Evolutionary conservation across 1,140 invertebrate species (phyloP).

Genomic region (Globodera rostochiensis): DNA sequence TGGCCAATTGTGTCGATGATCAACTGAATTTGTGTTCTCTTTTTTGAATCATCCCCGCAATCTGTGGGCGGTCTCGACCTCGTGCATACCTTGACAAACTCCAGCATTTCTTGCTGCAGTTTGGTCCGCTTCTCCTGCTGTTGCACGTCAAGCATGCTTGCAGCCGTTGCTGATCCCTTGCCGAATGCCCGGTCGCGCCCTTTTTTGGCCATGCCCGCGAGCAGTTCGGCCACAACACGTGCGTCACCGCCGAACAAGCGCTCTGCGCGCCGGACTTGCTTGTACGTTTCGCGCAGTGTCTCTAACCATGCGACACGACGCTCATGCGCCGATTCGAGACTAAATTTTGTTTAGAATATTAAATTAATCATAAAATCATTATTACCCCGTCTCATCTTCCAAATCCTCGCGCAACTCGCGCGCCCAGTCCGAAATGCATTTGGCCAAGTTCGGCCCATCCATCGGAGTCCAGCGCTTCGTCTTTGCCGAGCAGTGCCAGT

Average conservation of each 20-base stretch:
- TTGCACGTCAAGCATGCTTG: not conserved
- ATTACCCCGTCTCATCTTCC: slow-evolving; percentile 16
- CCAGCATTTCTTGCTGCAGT: not conserved
- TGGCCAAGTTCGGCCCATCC: slow-evolving; percentile 19
- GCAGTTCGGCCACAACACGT: not conserved
- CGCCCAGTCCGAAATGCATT: slow-evolving; percentile 23
- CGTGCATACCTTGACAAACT: not conserved
- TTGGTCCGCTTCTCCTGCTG: slow-evolving; percentile 8
- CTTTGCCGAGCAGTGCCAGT: slow-evolving; percentile 18
- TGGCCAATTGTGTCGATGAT: slow-evolving; percentile 15
- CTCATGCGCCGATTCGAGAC: not conserved
- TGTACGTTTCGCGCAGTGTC: slow-evolving; percentile 15
- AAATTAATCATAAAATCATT: no score
- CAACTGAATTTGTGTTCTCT: not conserved
- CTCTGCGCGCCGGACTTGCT: not conserved
- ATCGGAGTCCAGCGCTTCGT: slow-evolving; percentile 8
- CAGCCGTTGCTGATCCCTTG: not conserved
- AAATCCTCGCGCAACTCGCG: slow-evolving; percentile 21
- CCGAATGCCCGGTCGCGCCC: not conserved
- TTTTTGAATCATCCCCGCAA: no score
- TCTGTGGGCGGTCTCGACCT: not conserved
- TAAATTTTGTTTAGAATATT: not conserved
- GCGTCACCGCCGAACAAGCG: slow-evolving; percentile 8
- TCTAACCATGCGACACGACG: not conserved
- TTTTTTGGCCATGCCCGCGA: not conserved